Base-by-base conservation (phyloP, 1,140 invertebrate genomes). In the Temnothorax longispinosus region DNA sequence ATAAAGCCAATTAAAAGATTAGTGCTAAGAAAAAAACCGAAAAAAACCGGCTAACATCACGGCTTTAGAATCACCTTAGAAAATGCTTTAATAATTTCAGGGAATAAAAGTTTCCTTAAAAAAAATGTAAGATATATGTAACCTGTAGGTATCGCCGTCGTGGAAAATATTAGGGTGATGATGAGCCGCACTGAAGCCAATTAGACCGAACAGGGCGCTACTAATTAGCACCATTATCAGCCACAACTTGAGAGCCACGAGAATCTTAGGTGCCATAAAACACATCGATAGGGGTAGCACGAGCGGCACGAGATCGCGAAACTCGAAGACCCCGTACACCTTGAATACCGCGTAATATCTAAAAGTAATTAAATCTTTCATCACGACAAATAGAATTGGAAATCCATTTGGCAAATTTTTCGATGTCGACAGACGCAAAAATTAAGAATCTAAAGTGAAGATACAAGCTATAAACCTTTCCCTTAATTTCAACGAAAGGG, bases 151-250 rank as follows among this genome's bases (percentile, higher is more conserved):
- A 93, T 98, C 98, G 5, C 98, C 98, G 92, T 98, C 98, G 90
- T 98, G 98, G 93, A 98, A 98, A 75, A 98, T 97, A 47, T 98
- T 96, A 0, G 98, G 97, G 95, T 98, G 97, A 94, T 98, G 98
- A 96, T 98, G 98, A 52, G 97, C 97, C 5, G 97, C 98, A 93
- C 97, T 98, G 0, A 98, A 86, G 5, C 97, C 98, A 60, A 98
- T 96, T 1, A 96, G 88, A 13, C 92, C 94, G 92, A 98, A 98
- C 2, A 96, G 86, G 27, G 97, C 96, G 92, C 97, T 98, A 0
- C 93, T 95, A 0, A 96, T 91, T 5, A 96, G 81, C 13, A 97
- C 91, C 38, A 98, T 96, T 69, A 95, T 94, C 0, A 96, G 27
- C 97, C 97, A 98, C 74, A 95, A 91, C 89, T 95, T 88, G 58